Base-by-base conservation (phyloP, 1,140 invertebrate species). In the Drosophila biarmipes region DNA sequence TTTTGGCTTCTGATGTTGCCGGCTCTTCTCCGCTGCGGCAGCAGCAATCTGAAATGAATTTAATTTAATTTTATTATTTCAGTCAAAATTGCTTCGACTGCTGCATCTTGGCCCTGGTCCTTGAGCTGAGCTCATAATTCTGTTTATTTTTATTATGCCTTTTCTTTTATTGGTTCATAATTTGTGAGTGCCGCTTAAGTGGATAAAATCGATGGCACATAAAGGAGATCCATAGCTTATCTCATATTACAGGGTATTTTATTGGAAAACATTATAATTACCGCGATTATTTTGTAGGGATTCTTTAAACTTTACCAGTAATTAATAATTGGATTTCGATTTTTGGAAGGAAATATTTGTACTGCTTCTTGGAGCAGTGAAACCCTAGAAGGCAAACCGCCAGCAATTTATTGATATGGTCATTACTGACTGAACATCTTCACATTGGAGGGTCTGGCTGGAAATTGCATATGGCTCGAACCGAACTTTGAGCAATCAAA, bases 21-120 rank as follows among this genome's bases (percentile, higher is more conserved):
- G 24, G 24, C 24, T 63, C 55, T 64, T 42, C 42, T 58, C 52
- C 75, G 57, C 58, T 61, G 63, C 43, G 64, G 48, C 40, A 10
- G 38, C 80, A 45, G 81, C 77, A 81, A 86, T 87, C 74, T 66
- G 84, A 82, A 86, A 86, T 86, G 82, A 82, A 87, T 82, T 86
- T 82, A 61, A 87, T 82, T 86, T 86, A 72, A 87, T 87, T 87
- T 87, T 89, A 87, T 87, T 87, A 89, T 86, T 86, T 78, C 82
- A 86, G 74, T 76, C 78, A 78, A 87, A 80, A 87, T 82, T 82
- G 63, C 62, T 68, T 55, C 52, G 34, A 40, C 62, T 59, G 54
- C 55, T 74, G 66, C 73, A 56, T 54, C 48, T 79, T 74, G 51
- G 49, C 29, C 12, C 21, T 31, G 48, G 29, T 54, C 54, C 43